Evolutionary conservation across 2,888 invertebrate genomes (phyloP), one percentile per base, ranked within the genome.

Genomic region (Ellobium chinense): DNA sequence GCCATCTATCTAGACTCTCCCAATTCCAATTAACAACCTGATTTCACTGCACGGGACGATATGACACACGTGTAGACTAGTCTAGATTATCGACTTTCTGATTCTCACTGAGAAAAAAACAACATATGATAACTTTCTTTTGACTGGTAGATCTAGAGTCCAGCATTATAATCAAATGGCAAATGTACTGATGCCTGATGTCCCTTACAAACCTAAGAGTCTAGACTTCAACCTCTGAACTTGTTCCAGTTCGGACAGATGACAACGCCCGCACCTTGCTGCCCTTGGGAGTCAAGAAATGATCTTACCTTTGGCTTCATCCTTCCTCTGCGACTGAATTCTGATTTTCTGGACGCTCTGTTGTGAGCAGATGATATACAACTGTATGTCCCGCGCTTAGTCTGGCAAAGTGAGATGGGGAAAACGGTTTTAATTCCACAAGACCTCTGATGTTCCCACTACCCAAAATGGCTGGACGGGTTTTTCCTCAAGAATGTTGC

Each of bases 381-480:
- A n/a, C n/a, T n/a, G n/a, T n/a, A n/a, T n/a, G n/a, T n/a, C n/a
- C n/a, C n/a, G n/a, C n/a, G n/a, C n/a, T n/a, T n/a, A n/a, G n/a
- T 12, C 46, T 46, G 46, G 9, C 46, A 46, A 46, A 46, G 18
- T 46, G 7, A 12, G 46, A 46, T 46, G 46, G 46, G 46, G 46
- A 46, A 46, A 46, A 46, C 46, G 46, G 18, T 46, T 46, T 46
- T 46, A 7, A 46, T 12, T 46, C 46, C 46, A 46, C 46, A 12
- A 18, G 9, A 18, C 18, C 7, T 46, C 54, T 21, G 56, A 18
- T 66, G 65, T 66, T 66, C 63, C 56, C 66, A 66, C 62, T 54
- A 34, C 34, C 56, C 66, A 76, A 76, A 76, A 76, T 76, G 76
- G 76, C 76, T 76, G 76, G 27, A n/a, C 76, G 76, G 76, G 76